Evolutionary conservation across 2,113 vertebrate species (phyloP).

Genomic region (Xyliphius kryptos): DNA sequence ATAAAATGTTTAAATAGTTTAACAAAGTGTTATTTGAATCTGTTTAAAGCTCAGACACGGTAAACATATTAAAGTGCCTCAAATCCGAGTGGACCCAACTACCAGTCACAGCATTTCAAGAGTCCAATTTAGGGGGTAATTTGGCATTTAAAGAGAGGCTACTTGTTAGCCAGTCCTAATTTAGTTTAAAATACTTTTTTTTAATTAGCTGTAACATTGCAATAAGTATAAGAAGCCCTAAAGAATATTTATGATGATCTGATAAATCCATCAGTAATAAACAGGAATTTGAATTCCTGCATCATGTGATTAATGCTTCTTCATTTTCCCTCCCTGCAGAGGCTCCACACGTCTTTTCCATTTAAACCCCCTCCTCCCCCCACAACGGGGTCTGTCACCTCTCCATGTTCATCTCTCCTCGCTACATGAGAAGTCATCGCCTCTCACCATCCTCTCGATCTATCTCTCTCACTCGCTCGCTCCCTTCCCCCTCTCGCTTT

Average conservation of each 20-base stretch:
- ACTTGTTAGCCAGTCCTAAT: too few species aligned
- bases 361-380: slow-evolving; percentile 18
- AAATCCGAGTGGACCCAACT: too few species aligned
- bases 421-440: slow-evolving; percentile 65
- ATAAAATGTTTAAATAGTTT: too few species aligned
- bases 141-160: too few species aligned
- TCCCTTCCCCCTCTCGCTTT: slow-evolving; percentile 70
- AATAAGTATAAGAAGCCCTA: too few species aligned
- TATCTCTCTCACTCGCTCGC: slow-evolving; percentile 52
- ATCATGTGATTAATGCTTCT: slow-evolving; percentile 26
- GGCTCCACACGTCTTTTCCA: slow-evolving; percentile 17
- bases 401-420: slow-evolving; percentile 32
- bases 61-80: too few species aligned
- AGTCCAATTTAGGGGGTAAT: too few species aligned
- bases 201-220: too few species aligned
- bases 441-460: slow-evolving; percentile 55
- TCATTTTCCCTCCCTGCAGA: slow-evolving; percentile 13
- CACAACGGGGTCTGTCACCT: slow-evolving; percentile 23
- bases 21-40: too few species aligned
- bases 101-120: too few species aligned
- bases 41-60: too few species aligned
- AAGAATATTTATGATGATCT: background rate
- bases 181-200: too few species aligned
- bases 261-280: slow-evolving; percentile 22
- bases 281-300: background rate